phyloP scores from a whole-genome alignment of 2,113 vertebrate species.

The Seriola aureovittata region DNA sequence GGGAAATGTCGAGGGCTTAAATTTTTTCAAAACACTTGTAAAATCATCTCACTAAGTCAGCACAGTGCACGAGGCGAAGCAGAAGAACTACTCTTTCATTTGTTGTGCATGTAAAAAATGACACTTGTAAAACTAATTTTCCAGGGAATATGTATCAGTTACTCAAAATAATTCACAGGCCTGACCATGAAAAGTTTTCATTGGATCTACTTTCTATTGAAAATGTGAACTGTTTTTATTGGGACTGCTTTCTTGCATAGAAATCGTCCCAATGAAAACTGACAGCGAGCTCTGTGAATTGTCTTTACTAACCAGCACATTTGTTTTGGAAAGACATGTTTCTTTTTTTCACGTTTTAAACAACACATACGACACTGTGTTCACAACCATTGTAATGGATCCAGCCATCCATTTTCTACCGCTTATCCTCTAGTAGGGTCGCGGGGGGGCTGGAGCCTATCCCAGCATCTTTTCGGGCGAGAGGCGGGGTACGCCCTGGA shows the following conservation, averaged over 20 bases:
- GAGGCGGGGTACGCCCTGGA: no score
- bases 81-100: not conserved
- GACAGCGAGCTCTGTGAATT: not conserved
- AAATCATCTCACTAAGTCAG: not conserved
- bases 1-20: not conserved
- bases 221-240: conserved; percentile 26
- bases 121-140: not conserved
- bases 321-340: conserved; percentile 2
- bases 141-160: conserved; percentile 14
- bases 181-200: conserved; percentile 23
- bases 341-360: not conserved
- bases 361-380: not conserved
- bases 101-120: not conserved
- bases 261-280: conserved; percentile 25
- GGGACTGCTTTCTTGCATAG: not conserved
- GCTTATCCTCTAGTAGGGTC: no score
- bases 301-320: not conserved
- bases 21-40: not conserved
- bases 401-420: no score
- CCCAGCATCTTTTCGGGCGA: no score
- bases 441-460: no score
- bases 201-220: not conserved
- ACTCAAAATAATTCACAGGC: conserved; percentile 1
- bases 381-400: not conserved
- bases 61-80: not conserved